Evolutionary conservation across 1,140 invertebrate genomes (phyloP).

Genomic region (Meloidogyne floridensis): DNA sequence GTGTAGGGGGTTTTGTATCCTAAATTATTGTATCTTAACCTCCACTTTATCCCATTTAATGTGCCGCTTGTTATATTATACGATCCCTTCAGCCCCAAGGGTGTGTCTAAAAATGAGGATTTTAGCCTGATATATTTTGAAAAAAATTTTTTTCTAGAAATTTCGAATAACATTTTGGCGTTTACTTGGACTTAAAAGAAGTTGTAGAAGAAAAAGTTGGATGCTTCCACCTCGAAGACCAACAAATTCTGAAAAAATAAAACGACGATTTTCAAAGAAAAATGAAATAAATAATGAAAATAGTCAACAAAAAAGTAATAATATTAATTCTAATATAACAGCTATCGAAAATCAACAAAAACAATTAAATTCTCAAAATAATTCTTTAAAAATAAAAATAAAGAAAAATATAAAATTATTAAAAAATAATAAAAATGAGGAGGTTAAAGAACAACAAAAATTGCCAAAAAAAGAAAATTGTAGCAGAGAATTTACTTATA

Average conservation of each 20-base stretch:
- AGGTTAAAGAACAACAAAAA: slow-evolving; percentile 4
- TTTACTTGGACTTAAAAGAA: slow-evolving; percentile 52
- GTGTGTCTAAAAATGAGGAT: too few relatives aligned
- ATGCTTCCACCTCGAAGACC: slow-evolving; percentile 59
- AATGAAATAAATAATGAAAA: background rate
- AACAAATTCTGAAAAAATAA: slow-evolving; percentile 12
- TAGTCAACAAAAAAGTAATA: background rate
- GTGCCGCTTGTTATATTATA: too few relatives aligned
- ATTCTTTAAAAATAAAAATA: background rate
- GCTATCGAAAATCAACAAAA: background rate
- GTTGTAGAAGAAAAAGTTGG: slow-evolving; percentile 52
- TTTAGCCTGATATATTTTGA: too few relatives aligned
- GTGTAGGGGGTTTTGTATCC: too few relatives aligned
- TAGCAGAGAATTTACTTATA: background rate
- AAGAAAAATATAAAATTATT: background rate
- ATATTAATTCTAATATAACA: background rate
- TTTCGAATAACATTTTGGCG: slow-evolving; percentile 63
- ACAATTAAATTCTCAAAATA: background rate
- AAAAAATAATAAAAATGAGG: slow-evolving; percentile 20
- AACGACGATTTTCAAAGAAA: background rate
- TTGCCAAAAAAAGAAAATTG: background rate
- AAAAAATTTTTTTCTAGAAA: slow-evolving; percentile 40
- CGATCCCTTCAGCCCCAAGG: too few relatives aligned
- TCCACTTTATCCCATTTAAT: too few relatives aligned
- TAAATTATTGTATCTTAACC: too few relatives aligned